Evolutionary conservation across 1,140 invertebrate species (phyloP).

Genomic region (Brachionus calyciflorus): DNA sequence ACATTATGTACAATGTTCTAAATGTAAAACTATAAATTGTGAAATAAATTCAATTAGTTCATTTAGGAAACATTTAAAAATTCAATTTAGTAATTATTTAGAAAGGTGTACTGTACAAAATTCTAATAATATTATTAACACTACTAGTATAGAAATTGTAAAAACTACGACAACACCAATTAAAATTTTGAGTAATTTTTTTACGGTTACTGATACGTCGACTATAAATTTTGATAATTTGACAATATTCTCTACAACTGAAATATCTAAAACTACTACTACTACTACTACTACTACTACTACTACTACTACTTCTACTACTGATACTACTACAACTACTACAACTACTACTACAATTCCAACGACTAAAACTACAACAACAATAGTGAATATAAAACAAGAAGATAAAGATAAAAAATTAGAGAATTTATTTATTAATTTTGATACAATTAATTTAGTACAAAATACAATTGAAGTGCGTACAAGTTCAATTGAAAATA

Average conservation of each 20-base stretch:
- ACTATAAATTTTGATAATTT: neutral
- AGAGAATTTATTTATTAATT: conserved; percentile 24
- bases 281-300: too few species aligned
- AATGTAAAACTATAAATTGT: conserved; percentile 29
- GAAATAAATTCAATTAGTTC: neutral
- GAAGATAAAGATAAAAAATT: too few species aligned
- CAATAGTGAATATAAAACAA: too few species aligned
- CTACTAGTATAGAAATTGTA: too few species aligned
- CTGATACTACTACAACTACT: neutral
- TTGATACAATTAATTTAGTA: conserved; percentile 6
- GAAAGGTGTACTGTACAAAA: too few species aligned
- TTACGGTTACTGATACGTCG: too few species aligned
- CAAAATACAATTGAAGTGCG: conserved; percentile 27
- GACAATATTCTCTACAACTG: too few species aligned
- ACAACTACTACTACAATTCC: neutral
- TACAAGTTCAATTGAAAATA: neutral
- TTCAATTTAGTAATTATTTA: neutral
- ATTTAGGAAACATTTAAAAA: neutral
- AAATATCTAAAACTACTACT: too few species aligned
- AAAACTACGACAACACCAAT: too few species aligned
- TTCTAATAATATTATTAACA: too few species aligned
- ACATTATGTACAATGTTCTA: conserved; percentile 43
- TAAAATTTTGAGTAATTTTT: too few species aligned
- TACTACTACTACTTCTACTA: neutral
- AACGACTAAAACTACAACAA: neutral